Percentiles rank a stretch among this genome's conserved stretches.
These are phyloP conservation scores for Ectemnius continuus DNA, from an alignment of 2,888 invertebrate species.

Conservation along the genomic window DNA sequence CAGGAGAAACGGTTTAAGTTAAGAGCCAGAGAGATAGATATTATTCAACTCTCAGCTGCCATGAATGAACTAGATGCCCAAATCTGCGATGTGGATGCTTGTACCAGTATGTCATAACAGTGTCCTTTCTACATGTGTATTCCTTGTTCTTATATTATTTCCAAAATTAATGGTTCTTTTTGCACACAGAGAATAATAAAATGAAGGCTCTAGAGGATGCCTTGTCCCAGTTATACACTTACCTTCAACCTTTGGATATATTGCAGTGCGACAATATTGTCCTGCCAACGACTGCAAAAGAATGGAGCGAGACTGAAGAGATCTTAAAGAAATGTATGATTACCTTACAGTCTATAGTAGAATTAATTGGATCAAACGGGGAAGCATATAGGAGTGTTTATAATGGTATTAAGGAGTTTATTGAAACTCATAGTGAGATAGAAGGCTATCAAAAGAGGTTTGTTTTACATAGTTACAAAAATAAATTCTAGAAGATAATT, in stretches of 20 bases:
- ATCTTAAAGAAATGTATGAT: constrained; percentile 43
- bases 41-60: constrained; percentile 43
- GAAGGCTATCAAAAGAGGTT: constrained; percentile 51
- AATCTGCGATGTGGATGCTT: constrained; percentile 31
- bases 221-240: constrained; percentile 43
- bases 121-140: background rate
- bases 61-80: constrained; percentile 57
- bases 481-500: background rate
- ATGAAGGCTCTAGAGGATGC: constrained; percentile 37
- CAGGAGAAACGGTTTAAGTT: constrained; percentile 49
- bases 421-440: constrained; percentile 36
- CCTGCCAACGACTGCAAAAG: constrained; percentile 56
- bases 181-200: constrained; percentile 42
- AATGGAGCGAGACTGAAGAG: constrained; percentile 36
- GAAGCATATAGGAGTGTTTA: constrained; percentile 43
- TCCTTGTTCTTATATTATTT: background rate
- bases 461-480: background rate
- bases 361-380: constrained; percentile 47
- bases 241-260: constrained; percentile 55
- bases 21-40: constrained; percentile 53
- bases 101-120: constrained; percentile 43
- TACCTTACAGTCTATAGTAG: constrained; percentile 45
- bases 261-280: constrained; percentile 58
- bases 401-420: constrained; percentile 51
- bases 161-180: background rate